phyloP scores from a whole-genome alignment of 2,113 vertebrate species.

The Strix uralensis region DNA sequence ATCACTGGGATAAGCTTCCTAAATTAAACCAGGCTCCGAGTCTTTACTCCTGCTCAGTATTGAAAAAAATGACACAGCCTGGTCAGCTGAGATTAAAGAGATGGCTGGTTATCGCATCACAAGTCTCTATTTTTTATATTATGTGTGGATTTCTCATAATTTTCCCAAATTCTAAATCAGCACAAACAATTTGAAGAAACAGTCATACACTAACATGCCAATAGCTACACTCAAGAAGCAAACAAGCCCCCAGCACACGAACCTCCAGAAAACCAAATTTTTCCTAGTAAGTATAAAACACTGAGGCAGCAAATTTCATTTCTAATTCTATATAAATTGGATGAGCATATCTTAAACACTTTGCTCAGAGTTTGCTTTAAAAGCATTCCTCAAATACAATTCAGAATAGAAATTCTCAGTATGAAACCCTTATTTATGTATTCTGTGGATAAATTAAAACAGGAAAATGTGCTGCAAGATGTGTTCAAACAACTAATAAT shows the following conservation, averaged over 20 bases:
- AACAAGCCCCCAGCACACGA: not conserved
- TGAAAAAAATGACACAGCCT: not conserved
- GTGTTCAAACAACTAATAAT: conserved; percentile 56
- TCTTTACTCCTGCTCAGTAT: not conserved
- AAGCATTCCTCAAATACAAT: conserved; percentile 54
- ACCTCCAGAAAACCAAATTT: not conserved
- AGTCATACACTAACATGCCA: not conserved
- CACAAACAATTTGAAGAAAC: not conserved
- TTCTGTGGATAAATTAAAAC: conserved; percentile 51
- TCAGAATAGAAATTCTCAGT: conserved; percentile 30
- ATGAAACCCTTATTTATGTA: conserved; percentile 49
- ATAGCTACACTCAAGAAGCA: not conserved
- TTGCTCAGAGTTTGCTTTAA: conserved; percentile 19
- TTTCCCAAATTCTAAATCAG: not conserved
- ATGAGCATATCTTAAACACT: conserved; percentile 60
- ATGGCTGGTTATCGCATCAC: not conserved
- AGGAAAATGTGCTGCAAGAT: conserved; percentile 65
- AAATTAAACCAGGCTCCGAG: not conserved
- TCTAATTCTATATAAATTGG: conserved; percentile 23
- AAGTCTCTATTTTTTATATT: not conserved
- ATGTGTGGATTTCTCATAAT: not conserved
- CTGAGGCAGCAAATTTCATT: not conserved
- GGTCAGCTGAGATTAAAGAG: not conserved
- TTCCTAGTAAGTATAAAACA: not conserved
- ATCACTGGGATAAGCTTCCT: not conserved